These are phyloP conservation scores for Trematocara unimaculatum DNA, from an alignment of 2,113 vertebrate genomes.

Conservation along the genomic window DNA sequence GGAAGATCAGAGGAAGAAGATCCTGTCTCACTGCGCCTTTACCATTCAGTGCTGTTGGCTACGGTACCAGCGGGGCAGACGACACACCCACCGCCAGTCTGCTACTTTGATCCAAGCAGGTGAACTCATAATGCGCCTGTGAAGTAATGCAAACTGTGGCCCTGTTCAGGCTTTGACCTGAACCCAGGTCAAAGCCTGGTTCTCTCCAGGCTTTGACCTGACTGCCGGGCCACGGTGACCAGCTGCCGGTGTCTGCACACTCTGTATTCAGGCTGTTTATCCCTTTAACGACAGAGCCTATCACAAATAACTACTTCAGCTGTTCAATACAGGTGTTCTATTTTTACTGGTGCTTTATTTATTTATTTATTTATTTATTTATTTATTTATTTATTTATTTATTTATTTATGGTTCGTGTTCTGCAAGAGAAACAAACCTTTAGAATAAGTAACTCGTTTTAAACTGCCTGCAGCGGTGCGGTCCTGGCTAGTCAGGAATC, in stretches of 20 bases:
- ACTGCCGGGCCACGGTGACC: neutral
- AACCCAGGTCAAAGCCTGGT: neutral
- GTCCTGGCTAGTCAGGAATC: constrained; percentile 81
- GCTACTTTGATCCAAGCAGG: constrained; percentile 89
- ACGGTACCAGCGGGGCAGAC: constrained; percentile 62
- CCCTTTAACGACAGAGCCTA: neutral
- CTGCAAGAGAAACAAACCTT: neutral
- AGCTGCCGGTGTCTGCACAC: constrained; percentile 7
- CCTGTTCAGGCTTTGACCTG: constrained; percentile 2
- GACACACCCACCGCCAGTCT: constrained; percentile 54
- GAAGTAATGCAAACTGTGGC: neutral
- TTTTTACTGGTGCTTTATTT: neutral
- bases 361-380: neutral
- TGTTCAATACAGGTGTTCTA: neutral
- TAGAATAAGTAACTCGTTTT: neutral
- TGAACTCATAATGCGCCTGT: constrained; percentile 35
- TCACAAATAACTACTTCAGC: neutral
- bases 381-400: neutral
- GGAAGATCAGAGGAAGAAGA: constrained; percentile 73
- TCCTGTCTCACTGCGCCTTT: constrained; percentile 76
- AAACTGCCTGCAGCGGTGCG: constrained; percentile 71
- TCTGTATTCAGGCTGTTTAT: neutral
- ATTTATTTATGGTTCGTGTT: neutral
- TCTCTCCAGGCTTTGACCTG: constrained; percentile 3
- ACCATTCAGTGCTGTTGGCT: constrained; percentile 89